Evolutionary conservation across 2,888 invertebrate genomes (phyloP), one percentile per base, ranked within the genome.

Genomic region (Hyles lineata): DNA sequence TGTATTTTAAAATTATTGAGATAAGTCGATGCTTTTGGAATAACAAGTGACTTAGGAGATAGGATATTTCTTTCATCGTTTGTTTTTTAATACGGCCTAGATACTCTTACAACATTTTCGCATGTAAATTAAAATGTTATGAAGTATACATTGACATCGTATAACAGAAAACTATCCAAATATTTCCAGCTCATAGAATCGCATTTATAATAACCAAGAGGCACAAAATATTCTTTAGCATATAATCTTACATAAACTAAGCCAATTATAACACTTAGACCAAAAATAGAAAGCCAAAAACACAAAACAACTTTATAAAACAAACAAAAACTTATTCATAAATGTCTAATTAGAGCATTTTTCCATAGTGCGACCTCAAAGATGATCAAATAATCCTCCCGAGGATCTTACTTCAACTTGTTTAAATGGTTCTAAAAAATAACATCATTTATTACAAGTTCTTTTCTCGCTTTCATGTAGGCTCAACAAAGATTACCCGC

Each of bases 331-430:
- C 43, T 6, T 67, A 23, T 25, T 11, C 17, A 1, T 15, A 11
- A 63, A 63, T 21, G 11, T 63, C 43, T 35, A 63, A 15, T 35
- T 2, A 43, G 67, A 25, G 50, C 23, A 17, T 11, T 2, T 17
- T 23, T 67, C 43, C 17, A 21, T 50, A 50, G 17, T 50, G 50
- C 8, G 23, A 50, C 11, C 67, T 67, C 11, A 23, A n/a, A 67
- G 67, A 67, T 67, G 50, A 67, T 17, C 21, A 50, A 67, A 67
- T 67, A 67, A 67, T 67, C 43, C 50, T 8, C 67, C 50, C 67
- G 50, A 67, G 67, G 43, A 9, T 67, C 67, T 50, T 67, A 50
- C 3, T 50, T 67, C 67, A 50, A 67, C 43, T 67, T 67, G 23
- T 67, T 67, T 67, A 23, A 63, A 63, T 43, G 6, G 67, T 43